Conservation (phyloP, 2,113 vertebrate species). For the Paramisgurnus dabryanus region DNA sequence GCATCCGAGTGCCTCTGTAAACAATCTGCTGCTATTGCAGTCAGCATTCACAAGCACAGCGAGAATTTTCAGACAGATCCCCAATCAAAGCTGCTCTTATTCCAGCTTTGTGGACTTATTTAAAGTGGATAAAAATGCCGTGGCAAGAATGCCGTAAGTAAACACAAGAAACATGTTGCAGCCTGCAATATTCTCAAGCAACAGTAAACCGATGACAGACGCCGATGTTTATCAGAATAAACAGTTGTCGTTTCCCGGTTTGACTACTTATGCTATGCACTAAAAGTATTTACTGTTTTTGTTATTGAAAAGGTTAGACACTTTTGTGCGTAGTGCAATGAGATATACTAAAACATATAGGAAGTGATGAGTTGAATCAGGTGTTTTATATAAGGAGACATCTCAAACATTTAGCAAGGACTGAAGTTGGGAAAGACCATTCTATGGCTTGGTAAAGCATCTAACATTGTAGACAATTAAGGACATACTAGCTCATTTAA, state of each 20-base stretch:
- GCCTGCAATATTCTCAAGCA: background rate
- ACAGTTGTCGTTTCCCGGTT: background rate
- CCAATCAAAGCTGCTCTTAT: slow-evolving; percentile 36
- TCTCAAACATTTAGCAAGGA: too few species aligned
- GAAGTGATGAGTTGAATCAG: too few species aligned
- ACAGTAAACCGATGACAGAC: background rate
- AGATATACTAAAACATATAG: too few species aligned
- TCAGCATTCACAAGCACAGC: slow-evolving; percentile 35
- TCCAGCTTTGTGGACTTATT: slow-evolving; percentile 44
- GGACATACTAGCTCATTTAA: too few species aligned
- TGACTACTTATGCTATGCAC: too few species aligned
- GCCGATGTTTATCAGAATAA: background rate
- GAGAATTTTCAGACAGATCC: slow-evolving; percentile 37
- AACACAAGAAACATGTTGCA: slow-evolving; percentile 28
- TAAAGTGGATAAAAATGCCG: slow-evolving; percentile 40
- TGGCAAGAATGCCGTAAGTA: slow-evolving; percentile 37
- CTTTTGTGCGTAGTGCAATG: too few species aligned
- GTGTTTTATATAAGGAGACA: too few species aligned
- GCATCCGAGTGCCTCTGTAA: slow-evolving; percentile 29
- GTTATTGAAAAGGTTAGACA: too few species aligned
- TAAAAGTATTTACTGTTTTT: too few species aligned
- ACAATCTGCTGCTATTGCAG: slow-evolving; percentile 45
- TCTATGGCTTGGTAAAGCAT: too few species aligned
- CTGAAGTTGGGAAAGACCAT: too few species aligned
- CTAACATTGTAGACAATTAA: too few species aligned